Evolutionary conservation across 2,888 invertebrate genomes (phyloP).

Genomic region (Drosophila percnosoma): DNA sequence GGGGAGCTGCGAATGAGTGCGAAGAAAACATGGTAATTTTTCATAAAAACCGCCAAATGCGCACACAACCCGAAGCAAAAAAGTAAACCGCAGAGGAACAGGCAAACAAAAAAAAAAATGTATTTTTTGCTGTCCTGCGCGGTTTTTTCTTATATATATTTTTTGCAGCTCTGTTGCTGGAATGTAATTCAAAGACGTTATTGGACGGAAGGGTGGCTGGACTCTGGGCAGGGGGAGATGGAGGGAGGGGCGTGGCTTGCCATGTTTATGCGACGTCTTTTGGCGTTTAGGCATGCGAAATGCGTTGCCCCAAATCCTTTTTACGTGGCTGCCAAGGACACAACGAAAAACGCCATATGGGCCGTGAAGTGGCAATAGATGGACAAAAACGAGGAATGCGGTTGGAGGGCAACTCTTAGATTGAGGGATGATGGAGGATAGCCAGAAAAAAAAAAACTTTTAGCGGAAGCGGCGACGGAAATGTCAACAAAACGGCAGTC

Average conservation of each 20-base stretch:
- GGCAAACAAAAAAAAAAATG: constrained; percentile 51
- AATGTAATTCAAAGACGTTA: constrained; percentile 69
- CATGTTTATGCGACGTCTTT: constrained; percentile 78
- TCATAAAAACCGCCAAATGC: constrained; percentile 80
- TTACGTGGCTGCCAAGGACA: constrained; percentile 73
- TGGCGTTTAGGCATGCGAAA: constrained; percentile 80
- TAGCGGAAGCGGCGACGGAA: constrained; percentile 69
- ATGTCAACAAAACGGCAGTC: constrained; percentile 74
- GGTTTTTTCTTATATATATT: constrained; percentile 59
- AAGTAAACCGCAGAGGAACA: constrained; percentile 54
- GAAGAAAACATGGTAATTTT: constrained; percentile 80
- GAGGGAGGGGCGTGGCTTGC: constrained; percentile 55
- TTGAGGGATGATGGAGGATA: constrained; percentile 31
- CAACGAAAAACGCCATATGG: constrained; percentile 51
- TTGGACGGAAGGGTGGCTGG: constrained; percentile 24
- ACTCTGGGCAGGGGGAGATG: constrained; percentile 17
- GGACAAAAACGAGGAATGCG: constrained; percentile 1
- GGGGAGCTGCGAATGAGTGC: constrained; percentile 66
- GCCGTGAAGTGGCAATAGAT: constrained; percentile 39
- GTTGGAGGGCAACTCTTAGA: constrained; percentile 4
- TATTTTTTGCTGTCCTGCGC: constrained; percentile 65
- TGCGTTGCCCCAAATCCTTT: constrained; percentile 77
- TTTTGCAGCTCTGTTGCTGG: constrained; percentile 35
- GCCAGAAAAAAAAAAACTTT: constrained; percentile 63
- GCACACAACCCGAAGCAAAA: constrained; percentile 76